Base-by-base conservation (phyloP, 2,888 invertebrate species). In the Palloptera scutellata region DNA sequence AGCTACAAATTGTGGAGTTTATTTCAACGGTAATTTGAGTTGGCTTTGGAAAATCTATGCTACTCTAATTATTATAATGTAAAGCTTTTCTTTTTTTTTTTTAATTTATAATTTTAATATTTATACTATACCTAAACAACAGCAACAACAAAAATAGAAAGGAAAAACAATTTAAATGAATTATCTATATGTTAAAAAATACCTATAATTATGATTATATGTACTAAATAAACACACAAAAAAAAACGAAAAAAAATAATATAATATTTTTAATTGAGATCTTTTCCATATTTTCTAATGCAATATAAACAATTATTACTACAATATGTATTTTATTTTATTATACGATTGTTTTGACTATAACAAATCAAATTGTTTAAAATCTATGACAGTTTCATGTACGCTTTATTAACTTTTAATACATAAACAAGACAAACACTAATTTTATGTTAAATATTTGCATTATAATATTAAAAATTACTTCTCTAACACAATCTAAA, bases 1-100 rank as follows among this genome's bases (percentile, higher is more conserved):
- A 76, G 83, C 86, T 84, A 84, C 62, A 84, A 84, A 69, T 76
- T 84, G 19, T 84, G 84, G 78, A 85, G 86, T 71, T 85, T 88
- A 75, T 88, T 87, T 80, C 87, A 87, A 75, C 87, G 88, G 86
- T 88, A 83, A 80, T 77, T 69, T 71, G 58, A 71, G 57, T 48
- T 63, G 43, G 15, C 65, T 63, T 30, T 69, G 67, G 71, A 69
- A 64, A 71, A 54, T 67, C 51, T 69, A 81, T 64, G 80, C 75
- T 68, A 79, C 81, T 72, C 72, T 81, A 73, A 77, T 81, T 74
- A 77, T 81, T 74, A 73, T 81, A 67, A 81, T 81, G 81, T 81
- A 79, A 78, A 70, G 70, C 69, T 67, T 43, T 54, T 4, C 17
- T 48, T 45, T 42, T 51, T 19, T 52, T 48, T 45, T 42, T 51